Percentiles rank a stretch among this genome's conserved stretches.
Evolutionary conservation across 2,797 vertebrate species (phyloP).

Genomic region (Saxicola maurus): DNA sequence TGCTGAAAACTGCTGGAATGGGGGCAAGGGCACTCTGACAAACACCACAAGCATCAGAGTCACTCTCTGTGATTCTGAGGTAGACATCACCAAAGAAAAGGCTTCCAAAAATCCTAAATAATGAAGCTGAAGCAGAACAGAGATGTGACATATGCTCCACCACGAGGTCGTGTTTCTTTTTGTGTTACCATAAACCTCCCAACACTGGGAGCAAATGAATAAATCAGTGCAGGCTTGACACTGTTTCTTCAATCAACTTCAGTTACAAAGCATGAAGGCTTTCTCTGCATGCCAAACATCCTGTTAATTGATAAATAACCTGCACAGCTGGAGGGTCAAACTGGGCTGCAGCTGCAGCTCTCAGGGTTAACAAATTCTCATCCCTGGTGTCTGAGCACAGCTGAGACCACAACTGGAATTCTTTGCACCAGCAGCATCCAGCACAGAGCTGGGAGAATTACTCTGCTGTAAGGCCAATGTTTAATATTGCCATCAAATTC

Average conservation of each 20-base stretch:
- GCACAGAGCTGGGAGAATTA: background rate
- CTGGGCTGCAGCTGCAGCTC: background rate
- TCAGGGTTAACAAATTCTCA: background rate
- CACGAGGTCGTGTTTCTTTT: background rate
- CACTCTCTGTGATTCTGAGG: background rate
- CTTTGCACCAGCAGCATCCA: background rate
- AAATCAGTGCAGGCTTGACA: background rate
- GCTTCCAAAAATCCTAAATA: background rate
- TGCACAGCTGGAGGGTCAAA: background rate
- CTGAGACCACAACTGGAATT: background rate
- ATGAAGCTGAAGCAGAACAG: background rate
- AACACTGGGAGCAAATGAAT: background rate
- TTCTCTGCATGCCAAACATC: background rate
- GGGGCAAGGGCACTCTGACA: constrained; percentile 6
- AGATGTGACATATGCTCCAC: background rate
- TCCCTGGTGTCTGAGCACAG: background rate
- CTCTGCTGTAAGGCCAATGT: too few species aligned
- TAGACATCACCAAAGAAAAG: background rate
- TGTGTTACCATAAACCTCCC: background rate
- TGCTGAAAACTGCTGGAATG: background rate
- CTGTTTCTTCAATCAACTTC: background rate
- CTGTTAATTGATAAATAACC: background rate
- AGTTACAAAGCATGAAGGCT: background rate
- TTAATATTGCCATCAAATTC: too few species aligned
- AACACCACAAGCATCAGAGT: constrained; percentile 19